Base-by-base conservation (phyloP, 2,113 vertebrate genomes). In the Scomber colias region DNA sequence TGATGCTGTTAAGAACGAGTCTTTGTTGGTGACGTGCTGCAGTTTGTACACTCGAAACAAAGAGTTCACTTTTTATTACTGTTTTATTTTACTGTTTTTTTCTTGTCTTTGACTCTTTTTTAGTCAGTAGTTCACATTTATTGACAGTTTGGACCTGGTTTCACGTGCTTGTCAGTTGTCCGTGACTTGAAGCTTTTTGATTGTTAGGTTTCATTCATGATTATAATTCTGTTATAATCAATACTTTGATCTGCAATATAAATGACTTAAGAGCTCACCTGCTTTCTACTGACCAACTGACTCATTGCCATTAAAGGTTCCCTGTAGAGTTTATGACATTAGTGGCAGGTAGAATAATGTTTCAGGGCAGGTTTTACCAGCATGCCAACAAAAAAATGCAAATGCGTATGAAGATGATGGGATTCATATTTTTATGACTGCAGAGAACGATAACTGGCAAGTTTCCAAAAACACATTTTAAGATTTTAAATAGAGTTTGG, bases 71-170 rank as follows among this genome's bases (percentile, higher is more conserved):
- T 13, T 24, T 35, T 31, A 19, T 69, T 14, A 4, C 1, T 30
- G 27, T 45, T 48, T 60, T 24, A 13, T 27, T 40, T 63, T 11
- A 15, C 49, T 44, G 13, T 27, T 19, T 65, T 24, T 3, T 24
- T 3, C 17, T 46, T 53, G 2, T 48, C 51, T 70, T 76, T 70
- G 13, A 45, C 24, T 74, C 44, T 49, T 55, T 69, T 49, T 14
- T 49, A 24, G 44, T 56, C 21, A 11, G 49, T 44, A 60, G 49
- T 68, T 71, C 30, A 5, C 19, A 14, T 49, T 35, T 30, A 48
- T 19, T 54, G 27, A 61, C 35, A 40, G 35, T 24, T 45, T 4
- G 2, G 27, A 14, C 44, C 49, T 3, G 16, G 17, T 56, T 50
- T 57, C 51, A 11, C 15, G 15, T 15, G 16, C 24, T 46, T 72